Percentiles rank a stretch among this genome's conserved stretches.
Evolutionary conservation across 2,797 vertebrate species (phyloP).

Genomic region (Gymnodraco acuticeps): DNA sequence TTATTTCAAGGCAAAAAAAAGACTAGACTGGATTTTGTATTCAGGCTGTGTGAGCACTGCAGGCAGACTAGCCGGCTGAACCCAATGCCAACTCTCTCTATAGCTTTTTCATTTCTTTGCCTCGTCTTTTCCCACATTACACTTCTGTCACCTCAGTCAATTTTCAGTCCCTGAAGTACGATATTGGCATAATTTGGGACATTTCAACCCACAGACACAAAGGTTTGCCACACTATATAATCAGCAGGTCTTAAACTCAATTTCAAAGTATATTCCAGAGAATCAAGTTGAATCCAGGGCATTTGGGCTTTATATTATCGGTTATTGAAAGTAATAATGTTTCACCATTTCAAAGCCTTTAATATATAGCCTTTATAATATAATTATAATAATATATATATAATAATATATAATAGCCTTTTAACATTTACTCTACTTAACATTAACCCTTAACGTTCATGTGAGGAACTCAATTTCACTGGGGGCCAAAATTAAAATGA

Average conservation of each 20-base stretch:
- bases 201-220: conserved; percentile 25
- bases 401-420: too few species aligned
- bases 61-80: conserved; percentile 21
- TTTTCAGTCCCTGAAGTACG: conserved; percentile 24
- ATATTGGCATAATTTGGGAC: conserved; percentile 13
- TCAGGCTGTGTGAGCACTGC: conserved; percentile 37
- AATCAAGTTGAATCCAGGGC: neutral
- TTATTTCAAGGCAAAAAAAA: conserved; percentile 31
- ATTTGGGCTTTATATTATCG: conserved; percentile 1
- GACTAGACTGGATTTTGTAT: conserved; percentile 32
- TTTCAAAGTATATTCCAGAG: conserved; percentile 30
- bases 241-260: conserved; percentile 15
- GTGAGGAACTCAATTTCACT: too few species aligned
- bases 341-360: neutral
- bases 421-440: conserved; percentile 2
- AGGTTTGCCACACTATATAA: conserved; percentile 19
- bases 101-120: conserved; percentile 32
- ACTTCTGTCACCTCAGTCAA: conserved; percentile 40
- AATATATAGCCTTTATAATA: too few species aligned
- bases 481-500: too few species aligned
- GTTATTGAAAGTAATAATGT: conserved; percentile 21
- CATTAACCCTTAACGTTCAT: neutral
- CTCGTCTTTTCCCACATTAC: conserved; percentile 21
- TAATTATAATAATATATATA: too few species aligned
- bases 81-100: conserved; percentile 29